Evolutionary conservation across 1,140 invertebrate species (phyloP), one percentile per base, ranked within the genome.

Genomic region (Anastrepha obliqua): DNA sequence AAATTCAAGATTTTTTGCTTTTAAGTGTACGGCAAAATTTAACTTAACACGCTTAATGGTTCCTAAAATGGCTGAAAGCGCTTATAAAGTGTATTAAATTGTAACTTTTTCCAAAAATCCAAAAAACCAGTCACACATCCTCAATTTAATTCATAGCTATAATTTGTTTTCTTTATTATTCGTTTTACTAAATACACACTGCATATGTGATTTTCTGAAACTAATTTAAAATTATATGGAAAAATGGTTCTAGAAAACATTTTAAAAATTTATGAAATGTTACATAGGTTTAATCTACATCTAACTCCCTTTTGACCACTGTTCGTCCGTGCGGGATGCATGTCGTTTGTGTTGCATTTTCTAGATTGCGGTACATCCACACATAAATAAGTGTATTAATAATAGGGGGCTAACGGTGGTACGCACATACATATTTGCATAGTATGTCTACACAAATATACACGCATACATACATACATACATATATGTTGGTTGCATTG

Each of bases 381-480:
- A 65, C 64, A 74, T 74, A 81, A 55, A 81, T 29, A 20, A 42
- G 1, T 81, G 47, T 81, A 81, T 81, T 81, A 9, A 81, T 44
- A 74, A 47, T 74, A 81, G 7, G 55, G 47, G 42, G 74, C 74
- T 81, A 81, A 55, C 20, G 74, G 74, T 55, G 74, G 74, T 51
- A 51, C 74, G 74, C 74, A 81, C 74, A 81, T 55, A 81, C 74
- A 81, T 55, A 55, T 55, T 81, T 55, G n/a, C 74, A 81, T 51
- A 55, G 51, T 55, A 62, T 62, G 20, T 81, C 20, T 58, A n/a
- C 44, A 51, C 47, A 81, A 9, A 51, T n/a, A 55, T 81, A 81
- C 17, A 44, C 9, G 47, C 42, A 74, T 29, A 58, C 47, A 74
- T 74, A 81, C 74, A 17, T 44, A 70, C 20, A 42, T 20, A 70